Percentiles rank a stretch among this genome's conserved stretches.
Conservation (phyloP, 1,140 invertebrate species). For the Drosophila burlai region DNA sequence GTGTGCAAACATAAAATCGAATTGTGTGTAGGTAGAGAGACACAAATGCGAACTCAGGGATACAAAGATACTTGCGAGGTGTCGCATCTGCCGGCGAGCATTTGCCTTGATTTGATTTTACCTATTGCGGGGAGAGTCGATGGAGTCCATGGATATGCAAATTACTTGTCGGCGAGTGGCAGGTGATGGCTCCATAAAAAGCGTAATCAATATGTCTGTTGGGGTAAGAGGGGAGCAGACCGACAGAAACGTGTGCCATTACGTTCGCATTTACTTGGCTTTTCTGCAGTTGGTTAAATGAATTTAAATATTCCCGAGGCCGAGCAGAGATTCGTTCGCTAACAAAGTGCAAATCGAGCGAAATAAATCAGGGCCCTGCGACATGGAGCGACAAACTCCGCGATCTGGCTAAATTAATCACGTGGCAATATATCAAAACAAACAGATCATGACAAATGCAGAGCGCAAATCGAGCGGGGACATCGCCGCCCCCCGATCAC, state of each 20-base stretch:
- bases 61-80: constrained; percentile 59
- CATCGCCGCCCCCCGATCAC: constrained; percentile 11
- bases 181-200: constrained; percentile 78
- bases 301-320: constrained; percentile 16
- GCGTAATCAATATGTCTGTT: constrained; percentile 56
- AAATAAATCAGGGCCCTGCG: constrained; percentile 54
- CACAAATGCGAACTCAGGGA: constrained; percentile 14
- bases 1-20: constrained; percentile 83
- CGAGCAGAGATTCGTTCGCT: constrained; percentile 26
- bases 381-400: constrained; percentile 32
- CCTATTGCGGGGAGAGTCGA: constrained; percentile 53
- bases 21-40: constrained; percentile 67
- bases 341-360: constrained; percentile 72
- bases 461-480: constrained; percentile 63
- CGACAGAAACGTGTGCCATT: constrained; percentile 24
- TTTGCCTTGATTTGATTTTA: constrained; percentile 82
- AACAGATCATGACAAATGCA: constrained; percentile 83
- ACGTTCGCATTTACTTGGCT: constrained; percentile 44
- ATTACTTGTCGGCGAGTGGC: constrained; percentile 52
- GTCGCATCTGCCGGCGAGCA: constrained; percentile 62
- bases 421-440: constrained; percentile 71
- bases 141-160: constrained; percentile 71
- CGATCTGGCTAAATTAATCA: constrained; percentile 72
- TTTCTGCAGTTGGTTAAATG: constrained; percentile 11
- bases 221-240: neutral